Percentiles rank a stretch among this genome's conserved stretches.
phyloP scores from a whole-genome alignment of 2,888 invertebrate genomes.

The Priocnemis perturbator region DNA sequence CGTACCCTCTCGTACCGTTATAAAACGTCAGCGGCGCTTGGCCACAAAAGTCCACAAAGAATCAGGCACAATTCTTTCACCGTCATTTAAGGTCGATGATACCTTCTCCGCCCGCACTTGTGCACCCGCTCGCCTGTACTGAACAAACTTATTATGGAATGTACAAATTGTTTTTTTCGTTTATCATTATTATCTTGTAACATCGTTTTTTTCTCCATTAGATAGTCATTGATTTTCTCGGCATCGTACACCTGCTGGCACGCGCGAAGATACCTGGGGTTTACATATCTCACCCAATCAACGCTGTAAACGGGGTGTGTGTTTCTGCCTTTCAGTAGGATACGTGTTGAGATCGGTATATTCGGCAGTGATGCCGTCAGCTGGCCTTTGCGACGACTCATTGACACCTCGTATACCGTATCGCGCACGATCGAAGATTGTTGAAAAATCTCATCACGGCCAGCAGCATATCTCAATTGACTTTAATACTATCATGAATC shows the following conservation, averaged over 20 bases:
- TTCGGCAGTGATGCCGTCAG: constrained; percentile 35
- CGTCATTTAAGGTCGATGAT: constrained; percentile 1
- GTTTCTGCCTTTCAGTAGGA: too few species aligned
- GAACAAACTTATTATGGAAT: constrained; percentile 86
- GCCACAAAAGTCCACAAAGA: constrained; percentile 8
- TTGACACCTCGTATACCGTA: constrained; percentile 28
- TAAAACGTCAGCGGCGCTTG: constrained; percentile 8
- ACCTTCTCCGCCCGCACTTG: background rate
- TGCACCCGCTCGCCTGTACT: constrained; percentile 60
- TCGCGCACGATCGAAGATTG: constrained; percentile 45
- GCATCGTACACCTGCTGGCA: constrained; percentile 41
- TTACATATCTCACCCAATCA: constrained; percentile 23
- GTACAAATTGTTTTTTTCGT: constrained; percentile 83
- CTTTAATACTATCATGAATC: constrained; percentile 67
- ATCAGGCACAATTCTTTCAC: constrained; percentile 11
- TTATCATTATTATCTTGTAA: constrained; percentile 42
- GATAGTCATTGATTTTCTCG: constrained; percentile 41
- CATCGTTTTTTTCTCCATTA: constrained; percentile 31
- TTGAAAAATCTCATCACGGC: constrained; percentile 42
- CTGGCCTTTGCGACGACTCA: constrained; percentile 58
- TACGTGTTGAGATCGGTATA: constrained; percentile 29
- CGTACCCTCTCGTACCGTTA: constrained; percentile 3
- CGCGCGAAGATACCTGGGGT: constrained; percentile 39
- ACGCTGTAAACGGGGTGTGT: too few species aligned
- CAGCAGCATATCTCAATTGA: constrained; percentile 61